Percentiles rank a stretch among this genome's conserved stretches.
phyloP scores from a whole-genome alignment of 2,113 vertebrate genomes.

The Poeciliopsis occidentalis region DNA sequence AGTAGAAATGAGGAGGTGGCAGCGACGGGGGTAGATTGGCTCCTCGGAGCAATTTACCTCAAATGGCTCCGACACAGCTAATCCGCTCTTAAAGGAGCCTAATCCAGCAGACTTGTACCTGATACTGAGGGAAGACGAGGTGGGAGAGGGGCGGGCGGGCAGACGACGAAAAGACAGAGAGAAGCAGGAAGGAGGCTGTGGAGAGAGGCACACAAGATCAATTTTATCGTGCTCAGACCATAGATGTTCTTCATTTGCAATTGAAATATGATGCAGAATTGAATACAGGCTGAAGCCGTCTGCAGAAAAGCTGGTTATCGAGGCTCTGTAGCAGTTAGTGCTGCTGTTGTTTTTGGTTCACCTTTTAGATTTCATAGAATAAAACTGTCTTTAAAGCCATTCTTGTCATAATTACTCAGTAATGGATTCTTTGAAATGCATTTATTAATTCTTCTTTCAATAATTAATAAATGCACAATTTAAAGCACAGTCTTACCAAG shows the following conservation, averaged over 20 bases:
- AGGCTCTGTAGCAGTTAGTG: neutral
- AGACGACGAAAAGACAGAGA: conserved; percentile 22
- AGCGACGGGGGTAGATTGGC: conserved; percentile 56
- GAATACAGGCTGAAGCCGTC: neutral
- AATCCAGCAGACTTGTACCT: conserved; percentile 81
- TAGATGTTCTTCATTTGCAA: conserved; percentile 1
- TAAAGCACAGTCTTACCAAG: no score
- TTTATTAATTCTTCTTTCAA: no score
- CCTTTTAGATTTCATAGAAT: no score
- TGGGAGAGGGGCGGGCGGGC: conserved; percentile 38
- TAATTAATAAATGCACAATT: no score
- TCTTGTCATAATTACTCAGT: no score
- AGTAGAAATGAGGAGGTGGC: conserved; percentile 32
- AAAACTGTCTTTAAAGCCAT: no score
- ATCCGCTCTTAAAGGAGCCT: conserved; percentile 82
- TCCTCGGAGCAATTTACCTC: conserved; percentile 81
- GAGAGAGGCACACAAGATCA: conserved; percentile 19
- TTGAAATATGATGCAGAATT: neutral
- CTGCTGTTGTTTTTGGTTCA: no score
- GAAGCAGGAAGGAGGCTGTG: conserved; percentile 5
- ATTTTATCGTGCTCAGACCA: neutral
- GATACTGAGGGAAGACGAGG: conserved; percentile 66
- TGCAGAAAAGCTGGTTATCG: neutral
- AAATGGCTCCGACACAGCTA: conserved; percentile 81
- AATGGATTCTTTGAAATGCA: no score